phyloP scores from a whole-genome alignment of 35 echinoderm and acorn worm genomes.

The Lytechinus variegatus region DNA sequence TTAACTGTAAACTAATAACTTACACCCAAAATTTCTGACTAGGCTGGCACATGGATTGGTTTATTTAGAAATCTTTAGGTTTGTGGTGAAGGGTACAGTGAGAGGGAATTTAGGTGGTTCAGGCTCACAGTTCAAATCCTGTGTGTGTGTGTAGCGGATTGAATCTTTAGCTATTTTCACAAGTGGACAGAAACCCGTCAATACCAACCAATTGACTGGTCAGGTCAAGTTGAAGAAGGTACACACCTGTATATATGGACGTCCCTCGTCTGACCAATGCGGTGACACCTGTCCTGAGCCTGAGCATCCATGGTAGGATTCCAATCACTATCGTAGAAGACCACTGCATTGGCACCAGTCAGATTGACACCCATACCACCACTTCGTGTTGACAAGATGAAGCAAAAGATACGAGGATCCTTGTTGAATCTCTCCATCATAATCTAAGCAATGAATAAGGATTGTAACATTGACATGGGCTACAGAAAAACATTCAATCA shows the following conservation, averaged over 20 bases:
- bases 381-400: constrained; percentile 95
- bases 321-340: constrained; percentile 99
- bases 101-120: neutral
- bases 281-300: constrained; percentile 97
- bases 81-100: neutral
- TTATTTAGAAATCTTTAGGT: neutral
- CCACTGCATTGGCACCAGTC: constrained; percentile 92
- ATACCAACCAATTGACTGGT: no score
- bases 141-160: neutral
- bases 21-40: no score
- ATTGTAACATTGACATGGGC: no score
- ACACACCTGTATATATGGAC: constrained; percentile 93
- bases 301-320: constrained; percentile 99
- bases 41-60: no score
- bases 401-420: constrained; percentile 90
- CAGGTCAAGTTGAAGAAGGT: neutral
- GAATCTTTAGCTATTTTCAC: neutral
- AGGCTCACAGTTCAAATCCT: neutral
- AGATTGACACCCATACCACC: constrained; percentile 92
- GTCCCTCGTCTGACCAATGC: constrained; percentile 99
- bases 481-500: no score
- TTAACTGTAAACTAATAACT: no score
- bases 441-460: constrained; percentile 41
- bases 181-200: neutral
- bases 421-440: constrained; percentile 98